Conservation (phyloP, 2,797 vertebrate species). For the Spondyliosoma cantharus region DNA sequence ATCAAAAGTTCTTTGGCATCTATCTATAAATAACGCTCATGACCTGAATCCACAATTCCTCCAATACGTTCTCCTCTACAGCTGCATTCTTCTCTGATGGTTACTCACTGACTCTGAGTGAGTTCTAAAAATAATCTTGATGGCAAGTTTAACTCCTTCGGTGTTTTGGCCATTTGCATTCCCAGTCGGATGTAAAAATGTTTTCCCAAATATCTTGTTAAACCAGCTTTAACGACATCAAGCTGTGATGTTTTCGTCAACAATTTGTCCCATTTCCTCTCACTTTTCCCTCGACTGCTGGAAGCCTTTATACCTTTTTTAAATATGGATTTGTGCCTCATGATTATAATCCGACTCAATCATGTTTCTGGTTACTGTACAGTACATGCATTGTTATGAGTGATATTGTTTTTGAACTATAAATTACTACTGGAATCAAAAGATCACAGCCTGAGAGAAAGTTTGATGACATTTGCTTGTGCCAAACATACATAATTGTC, state of each 20-base stretch:
- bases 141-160: constrained; percentile 36
- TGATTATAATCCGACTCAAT: constrained; percentile 27
- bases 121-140: constrained; percentile 38
- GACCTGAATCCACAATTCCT: constrained; percentile 41
- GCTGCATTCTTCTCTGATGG: constrained; percentile 31
- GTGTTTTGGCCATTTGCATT: constrained; percentile 31
- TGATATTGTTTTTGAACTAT: neutral
- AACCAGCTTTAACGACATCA: constrained; percentile 37
- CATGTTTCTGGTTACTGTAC: constrained; percentile 11
- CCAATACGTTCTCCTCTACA: constrained; percentile 17
- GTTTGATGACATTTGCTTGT: no score
- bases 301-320: constrained; percentile 10
- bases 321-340: constrained; percentile 29
- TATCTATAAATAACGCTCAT: constrained; percentile 38
- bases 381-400: neutral
- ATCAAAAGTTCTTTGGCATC: constrained; percentile 15
- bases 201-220: constrained; percentile 25
- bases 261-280: constrained; percentile 29
- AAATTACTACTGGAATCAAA: neutral
- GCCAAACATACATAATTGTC: neutral
- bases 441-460: constrained; percentile 3
- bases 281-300: constrained; percentile 9
- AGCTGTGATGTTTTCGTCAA: constrained; percentile 30
- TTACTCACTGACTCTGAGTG: constrained; percentile 25
- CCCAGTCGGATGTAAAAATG: constrained; percentile 18